Conservation (phyloP, 2,113 vertebrate genomes). For the Lathamus discolor region DNA sequence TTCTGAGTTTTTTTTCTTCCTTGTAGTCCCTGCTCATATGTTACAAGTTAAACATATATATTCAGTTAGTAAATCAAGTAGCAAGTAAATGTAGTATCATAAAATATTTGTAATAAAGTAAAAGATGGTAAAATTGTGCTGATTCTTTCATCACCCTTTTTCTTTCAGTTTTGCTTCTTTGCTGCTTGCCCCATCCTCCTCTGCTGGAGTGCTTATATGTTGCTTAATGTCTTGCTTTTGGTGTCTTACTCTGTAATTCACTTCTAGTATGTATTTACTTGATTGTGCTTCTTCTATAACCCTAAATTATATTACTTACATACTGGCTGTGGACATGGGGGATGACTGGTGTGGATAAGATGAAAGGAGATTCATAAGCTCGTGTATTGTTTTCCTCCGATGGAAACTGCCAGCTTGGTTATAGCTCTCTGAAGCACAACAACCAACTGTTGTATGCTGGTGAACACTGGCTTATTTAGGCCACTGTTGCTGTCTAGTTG, state of each 20-base stretch:
- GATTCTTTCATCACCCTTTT: background rate
- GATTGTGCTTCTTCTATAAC: background rate
- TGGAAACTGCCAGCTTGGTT: background rate
- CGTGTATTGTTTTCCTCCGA: background rate
- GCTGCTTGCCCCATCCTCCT: background rate
- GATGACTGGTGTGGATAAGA: background rate
- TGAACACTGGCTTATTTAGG: background rate
- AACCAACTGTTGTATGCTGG: background rate
- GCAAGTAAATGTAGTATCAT: background rate
- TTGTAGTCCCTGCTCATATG: background rate
- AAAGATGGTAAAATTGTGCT: background rate
- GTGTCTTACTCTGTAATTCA: background rate
- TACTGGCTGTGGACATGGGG: background rate
- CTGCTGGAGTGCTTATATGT: background rate
- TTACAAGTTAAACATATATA: background rate
- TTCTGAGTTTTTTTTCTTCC: background rate
- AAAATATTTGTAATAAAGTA: background rate
- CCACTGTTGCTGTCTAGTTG: background rate
- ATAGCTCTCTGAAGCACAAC: background rate
- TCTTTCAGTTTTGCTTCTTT: constrained; percentile 36
- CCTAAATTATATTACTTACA: background rate
- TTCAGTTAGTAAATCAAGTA: background rate
- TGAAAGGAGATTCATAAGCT: background rate
- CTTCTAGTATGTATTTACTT: background rate
- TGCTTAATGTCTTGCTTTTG: background rate